Evolutionary conservation across 2,113 vertebrate species (phyloP).

Genomic region (Phoxinus phoxinus): DNA sequence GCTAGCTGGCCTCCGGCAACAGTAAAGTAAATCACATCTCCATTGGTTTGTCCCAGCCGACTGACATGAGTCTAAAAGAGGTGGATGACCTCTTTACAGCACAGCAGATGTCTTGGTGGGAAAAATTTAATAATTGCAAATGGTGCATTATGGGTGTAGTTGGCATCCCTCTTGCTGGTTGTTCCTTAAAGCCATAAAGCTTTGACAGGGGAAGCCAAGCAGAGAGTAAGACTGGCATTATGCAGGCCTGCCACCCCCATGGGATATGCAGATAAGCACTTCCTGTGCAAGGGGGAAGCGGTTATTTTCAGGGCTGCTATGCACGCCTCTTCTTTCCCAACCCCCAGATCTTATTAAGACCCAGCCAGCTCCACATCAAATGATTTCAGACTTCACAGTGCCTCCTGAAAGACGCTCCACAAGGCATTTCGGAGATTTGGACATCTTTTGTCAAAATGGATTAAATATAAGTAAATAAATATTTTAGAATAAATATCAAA

Average conservation of each 20-base stretch:
- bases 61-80: neutral
- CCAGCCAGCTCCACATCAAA: conserved; percentile 27
- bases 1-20: conserved; percentile 5
- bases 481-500: neutral
- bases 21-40: conserved; percentile 1
- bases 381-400: conserved; percentile 38
- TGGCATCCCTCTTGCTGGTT: neutral
- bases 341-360: conserved; percentile 49
- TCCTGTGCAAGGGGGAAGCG: conserved; percentile 40
- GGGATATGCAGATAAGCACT: conserved; percentile 41
- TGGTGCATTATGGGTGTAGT: conserved; percentile 1
- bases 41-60: neutral
- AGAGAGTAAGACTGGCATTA: neutral
- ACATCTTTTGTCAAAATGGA: neutral
- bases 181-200: conserved; percentile 21
- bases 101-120: neutral
- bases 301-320: conserved; percentile 38
- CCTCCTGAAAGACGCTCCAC: neutral
- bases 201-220: conserved; percentile 27
- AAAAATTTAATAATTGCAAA: conserved; percentile 7
- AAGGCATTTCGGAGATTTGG: neutral
- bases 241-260: conserved; percentile 1
- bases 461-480: neutral
- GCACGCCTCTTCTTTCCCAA: conserved; percentile 26
- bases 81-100: conserved; percentile 5